Evolutionary conservation across 1,140 invertebrate species (phyloP), one percentile per base, ranked within the genome.

Genomic region (Ceratina calcarata): DNA sequence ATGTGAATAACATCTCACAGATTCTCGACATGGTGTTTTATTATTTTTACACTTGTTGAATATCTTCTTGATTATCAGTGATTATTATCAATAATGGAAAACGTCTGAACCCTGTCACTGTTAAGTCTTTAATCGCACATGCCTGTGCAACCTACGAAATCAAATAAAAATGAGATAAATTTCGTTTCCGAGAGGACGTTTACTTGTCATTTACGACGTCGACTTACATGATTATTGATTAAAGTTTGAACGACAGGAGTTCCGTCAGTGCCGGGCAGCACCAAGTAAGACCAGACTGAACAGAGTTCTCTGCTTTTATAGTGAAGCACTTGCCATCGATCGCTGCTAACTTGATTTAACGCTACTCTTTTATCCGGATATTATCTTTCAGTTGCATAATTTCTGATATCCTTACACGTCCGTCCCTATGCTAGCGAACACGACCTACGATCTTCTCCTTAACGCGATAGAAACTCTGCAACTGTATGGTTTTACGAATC

Each of bases 301-400:
- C 24, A 12, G 55, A 45, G 67, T 66, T 15, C 15, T 10, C 45
- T 45, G 27, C 45, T 79, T 66, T 79, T 82, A 79, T 80, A 82
- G 65, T 32, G 81, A 82, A 82, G 81, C 81, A 82, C 77, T 53
- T 27, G 55, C 7, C 27, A 68, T 81, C 55, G 64, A 67, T 80
- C 69, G 55, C 4, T 15, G 55, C 49, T 60, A 74, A 82, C 67
- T 32, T 27, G 49, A 82, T 82, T 82, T 69, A 49, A 53, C 4
- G 18, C n/a, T 60, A 65, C 58, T 67, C 77, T 58, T 62, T 79
- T 58, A 80, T 69, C 53, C 61, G 66, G 61, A 78, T 81, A 81
- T 81, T 82, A 73, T 37, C 69, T 79, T 67, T 61, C 37, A 8
- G 60, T 73, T 71, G 67, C 61, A 67, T 81, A 79, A 82, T 79